phyloP scores from a whole-genome alignment of 2,888 invertebrate genomes.

The Luffia ferchaultella region DNA sequence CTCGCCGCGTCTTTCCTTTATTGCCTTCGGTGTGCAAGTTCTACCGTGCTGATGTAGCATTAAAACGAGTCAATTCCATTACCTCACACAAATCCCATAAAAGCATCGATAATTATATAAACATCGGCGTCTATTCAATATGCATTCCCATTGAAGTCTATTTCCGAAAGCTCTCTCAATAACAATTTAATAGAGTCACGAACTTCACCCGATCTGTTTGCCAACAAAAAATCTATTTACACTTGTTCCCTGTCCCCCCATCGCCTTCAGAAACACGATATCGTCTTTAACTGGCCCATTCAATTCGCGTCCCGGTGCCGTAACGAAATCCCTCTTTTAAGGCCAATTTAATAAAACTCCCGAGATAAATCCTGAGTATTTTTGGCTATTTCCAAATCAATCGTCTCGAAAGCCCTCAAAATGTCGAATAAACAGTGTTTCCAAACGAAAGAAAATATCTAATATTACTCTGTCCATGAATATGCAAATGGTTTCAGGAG shows the following conservation, averaged over 20 bases:
- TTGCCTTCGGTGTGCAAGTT: too few species aligned
- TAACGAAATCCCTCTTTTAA: not conserved
- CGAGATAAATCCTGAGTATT: not conserved
- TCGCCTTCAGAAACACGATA: not conserved
- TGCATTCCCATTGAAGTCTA: not conserved
- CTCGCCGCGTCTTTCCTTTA: not conserved
- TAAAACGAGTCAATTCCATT: too few species aligned
- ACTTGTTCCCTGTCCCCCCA: not conserved
- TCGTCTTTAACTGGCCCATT: not conserved
- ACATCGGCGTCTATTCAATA: not conserved
- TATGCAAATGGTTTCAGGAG: not conserved
- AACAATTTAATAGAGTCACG: not conserved
- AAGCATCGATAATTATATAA: not conserved
- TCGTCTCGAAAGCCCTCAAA: not conserved
- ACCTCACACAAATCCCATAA: too few species aligned
- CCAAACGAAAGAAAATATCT: not conserved
- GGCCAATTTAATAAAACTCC: not conserved
- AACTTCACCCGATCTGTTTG: not conserved
- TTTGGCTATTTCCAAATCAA: not conserved
- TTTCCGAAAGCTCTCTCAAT: not conserved
- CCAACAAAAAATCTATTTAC: not conserved
- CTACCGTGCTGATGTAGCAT: too few species aligned
- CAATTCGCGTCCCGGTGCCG: not conserved
- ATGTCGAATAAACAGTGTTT: not conserved
- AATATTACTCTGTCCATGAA: not conserved